Evolutionary conservation across 1,140 invertebrate species (phyloP), one percentile per base, ranked within the genome.

Genomic region (Nomia melanderi): DNA sequence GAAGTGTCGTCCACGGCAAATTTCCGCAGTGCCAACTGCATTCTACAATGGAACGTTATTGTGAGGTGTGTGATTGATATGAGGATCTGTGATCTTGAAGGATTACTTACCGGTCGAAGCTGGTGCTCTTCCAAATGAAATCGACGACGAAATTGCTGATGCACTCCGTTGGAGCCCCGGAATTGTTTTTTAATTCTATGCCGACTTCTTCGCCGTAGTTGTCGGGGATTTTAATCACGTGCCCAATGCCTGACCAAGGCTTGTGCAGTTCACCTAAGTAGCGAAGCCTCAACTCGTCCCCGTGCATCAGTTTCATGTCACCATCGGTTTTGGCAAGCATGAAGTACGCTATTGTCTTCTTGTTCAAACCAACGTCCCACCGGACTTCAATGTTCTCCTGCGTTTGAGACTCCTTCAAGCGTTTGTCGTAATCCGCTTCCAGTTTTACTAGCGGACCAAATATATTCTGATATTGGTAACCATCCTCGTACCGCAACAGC

Each of bases 111-210:
- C 98, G 95, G 91, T 99, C 98, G 92, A 99, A 99, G 54, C 97
- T 98, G 1, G 98, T 99, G 70, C 98, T 98, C 90, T 99, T 99
- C 99, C 99, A 99, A 27, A 99, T 99, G 93, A 99, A 99, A 92
- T 99, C 99, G 14, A 99, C 97, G 0, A 98, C 97, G 93, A 99
- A 99, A 91, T 99, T 99, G 60, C 97, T 97, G 27, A 96, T 97
- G 89, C 97, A 98, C 77, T 98, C 98, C 0, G 96, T 96, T 0
- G 98, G 98, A 0, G 98, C 97, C 25, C 96, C 97, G 23, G 95
- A 94, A 83, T 96, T 97, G 78, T 95, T 96, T 89, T 99, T 99
- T 85, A 99, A 91, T 90, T 99, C 99, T 31, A 99, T 96, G 0
- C 98, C 98, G 20, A 99, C 98, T 91, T 99, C 99, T 89, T 99